Evolutionary conservation across 1,140 invertebrate genomes (phyloP).

Genomic region (Prorops nasuta): DNA sequence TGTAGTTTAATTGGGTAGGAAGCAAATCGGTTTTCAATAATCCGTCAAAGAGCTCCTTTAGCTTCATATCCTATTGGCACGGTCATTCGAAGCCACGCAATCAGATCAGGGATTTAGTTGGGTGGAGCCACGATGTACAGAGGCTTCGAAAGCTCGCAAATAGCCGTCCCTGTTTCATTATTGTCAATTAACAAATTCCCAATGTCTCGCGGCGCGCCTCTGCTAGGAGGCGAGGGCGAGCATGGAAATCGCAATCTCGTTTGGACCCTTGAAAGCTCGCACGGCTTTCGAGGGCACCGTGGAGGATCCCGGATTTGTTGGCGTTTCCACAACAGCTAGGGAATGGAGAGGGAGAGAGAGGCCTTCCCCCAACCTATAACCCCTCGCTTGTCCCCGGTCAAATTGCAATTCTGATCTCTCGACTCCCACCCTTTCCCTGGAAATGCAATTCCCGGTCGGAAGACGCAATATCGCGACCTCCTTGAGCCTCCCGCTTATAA

Average conservation of each 20-base stretch:
- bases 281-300: not conserved
- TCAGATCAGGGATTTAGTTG: constrained; percentile 4
- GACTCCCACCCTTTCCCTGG: too few species aligned
- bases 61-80: constrained; percentile 9
- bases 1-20: constrained; percentile 25
- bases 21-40: constrained; percentile 32
- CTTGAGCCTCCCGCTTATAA: too few species aligned
- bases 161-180: constrained; percentile 2
- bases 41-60: constrained; percentile 25
- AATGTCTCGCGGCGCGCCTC: not conserved
- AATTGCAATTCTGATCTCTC: constrained; percentile 18
- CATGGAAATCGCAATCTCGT: not conserved
- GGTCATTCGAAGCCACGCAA: constrained; percentile 11
- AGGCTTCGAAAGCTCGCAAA: not conserved
- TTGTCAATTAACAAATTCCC: constrained; percentile 12
- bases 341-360: not conserved
- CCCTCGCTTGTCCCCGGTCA: constrained; percentile 3
- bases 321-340: too few species aligned
- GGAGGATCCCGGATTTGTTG: too few species aligned
- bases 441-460: constrained; percentile 12
- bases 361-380: too few species aligned
- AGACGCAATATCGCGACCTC: constrained; percentile 18
- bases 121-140: not conserved
- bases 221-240: too few species aligned
- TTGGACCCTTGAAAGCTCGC: not conserved